phyloP scores from a whole-genome alignment of 2,888 invertebrate species.

The Heteropelma amictum region DNA sequence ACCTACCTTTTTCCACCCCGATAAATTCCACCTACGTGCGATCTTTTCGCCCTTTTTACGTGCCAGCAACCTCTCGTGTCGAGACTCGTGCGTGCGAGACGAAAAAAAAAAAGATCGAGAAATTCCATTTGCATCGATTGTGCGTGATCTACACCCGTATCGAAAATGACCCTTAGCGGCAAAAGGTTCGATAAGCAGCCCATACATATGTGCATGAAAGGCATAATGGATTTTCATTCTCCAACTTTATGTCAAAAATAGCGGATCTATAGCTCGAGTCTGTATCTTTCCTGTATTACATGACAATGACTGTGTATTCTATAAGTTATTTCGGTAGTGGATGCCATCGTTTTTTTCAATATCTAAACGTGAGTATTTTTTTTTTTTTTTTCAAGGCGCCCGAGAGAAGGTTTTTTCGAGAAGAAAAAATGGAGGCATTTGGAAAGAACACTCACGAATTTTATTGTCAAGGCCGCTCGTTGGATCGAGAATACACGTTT shows the following conservation, averaged over 20 bases:
- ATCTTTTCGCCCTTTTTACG: neutral
- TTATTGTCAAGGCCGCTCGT: slow-evolving; percentile 28
- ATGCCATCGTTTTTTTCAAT: no score
- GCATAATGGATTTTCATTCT: neutral
- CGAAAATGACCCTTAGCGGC: neutral
- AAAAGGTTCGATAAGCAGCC: neutral
- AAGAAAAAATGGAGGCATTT: slow-evolving; percentile 27
- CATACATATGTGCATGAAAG: neutral
- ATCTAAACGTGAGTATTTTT: no score
- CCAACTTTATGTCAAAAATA: neutral
- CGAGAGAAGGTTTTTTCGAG: no score
- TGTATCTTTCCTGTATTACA: neutral
- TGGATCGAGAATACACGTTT: slow-evolving; percentile 62
- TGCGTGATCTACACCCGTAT: neutral
- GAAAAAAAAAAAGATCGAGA: neutral
- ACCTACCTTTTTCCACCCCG: neutral
- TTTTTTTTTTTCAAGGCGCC: no score
- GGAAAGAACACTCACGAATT: slow-evolving; percentile 52
- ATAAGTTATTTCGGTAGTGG: no score
- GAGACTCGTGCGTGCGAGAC: neutral
- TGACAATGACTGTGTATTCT: no score
- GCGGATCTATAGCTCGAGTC: neutral
- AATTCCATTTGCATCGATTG: slow-evolving; percentile 8
- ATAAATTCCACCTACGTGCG: neutral
- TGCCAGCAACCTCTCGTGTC: neutral